These are phyloP conservation scores for Ophioninae sp. DNA, from an alignment of 2,888 invertebrate genomes.

Conservation along the genomic window DNA sequence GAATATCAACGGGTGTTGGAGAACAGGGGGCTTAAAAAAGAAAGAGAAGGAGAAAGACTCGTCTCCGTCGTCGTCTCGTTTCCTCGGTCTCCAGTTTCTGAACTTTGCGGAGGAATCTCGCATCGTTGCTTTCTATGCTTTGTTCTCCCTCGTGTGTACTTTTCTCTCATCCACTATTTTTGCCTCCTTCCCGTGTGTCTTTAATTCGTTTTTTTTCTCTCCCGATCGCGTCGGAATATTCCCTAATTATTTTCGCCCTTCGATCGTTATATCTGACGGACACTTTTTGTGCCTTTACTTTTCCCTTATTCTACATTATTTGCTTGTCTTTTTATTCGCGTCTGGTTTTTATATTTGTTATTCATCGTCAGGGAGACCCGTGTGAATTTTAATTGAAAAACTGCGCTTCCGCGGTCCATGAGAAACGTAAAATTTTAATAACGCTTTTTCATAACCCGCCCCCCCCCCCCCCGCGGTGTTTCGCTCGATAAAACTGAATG, in stretches of 20 bases:
- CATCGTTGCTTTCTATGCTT: conserved; percentile 39
- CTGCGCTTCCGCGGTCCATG: not conserved
- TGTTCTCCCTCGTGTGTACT: conserved; percentile 6
- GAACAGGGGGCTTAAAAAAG: not conserved
- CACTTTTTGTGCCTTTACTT: not conserved
- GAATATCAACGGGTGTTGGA: conserved; percentile 30
- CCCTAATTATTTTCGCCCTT: not conserved
- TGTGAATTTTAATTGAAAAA: not conserved
- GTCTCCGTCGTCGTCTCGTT: conserved; percentile 31
- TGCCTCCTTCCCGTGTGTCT: not conserved
- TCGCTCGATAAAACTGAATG: not conserved
- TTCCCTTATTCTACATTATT: not conserved
- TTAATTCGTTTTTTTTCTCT: not conserved
- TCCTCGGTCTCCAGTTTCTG: conserved; percentile 44
- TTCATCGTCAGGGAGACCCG: not conserved
- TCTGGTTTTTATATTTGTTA: not conserved
- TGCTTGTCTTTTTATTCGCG: not conserved
- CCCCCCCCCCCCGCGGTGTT: not conserved
- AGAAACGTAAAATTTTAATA: conserved; percentile 3
- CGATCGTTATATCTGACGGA: not conserved
- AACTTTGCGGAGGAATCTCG: conserved; percentile 35
- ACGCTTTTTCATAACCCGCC: not conserved
- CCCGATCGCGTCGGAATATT: not conserved
- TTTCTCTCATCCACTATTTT: not conserved
- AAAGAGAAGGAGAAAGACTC: conserved; percentile 44